Evolutionary conservation across 2,113 vertebrate genomes (phyloP), one percentile per base, ranked within the genome.

Genomic region (Nerophis lumbriciformis): DNA sequence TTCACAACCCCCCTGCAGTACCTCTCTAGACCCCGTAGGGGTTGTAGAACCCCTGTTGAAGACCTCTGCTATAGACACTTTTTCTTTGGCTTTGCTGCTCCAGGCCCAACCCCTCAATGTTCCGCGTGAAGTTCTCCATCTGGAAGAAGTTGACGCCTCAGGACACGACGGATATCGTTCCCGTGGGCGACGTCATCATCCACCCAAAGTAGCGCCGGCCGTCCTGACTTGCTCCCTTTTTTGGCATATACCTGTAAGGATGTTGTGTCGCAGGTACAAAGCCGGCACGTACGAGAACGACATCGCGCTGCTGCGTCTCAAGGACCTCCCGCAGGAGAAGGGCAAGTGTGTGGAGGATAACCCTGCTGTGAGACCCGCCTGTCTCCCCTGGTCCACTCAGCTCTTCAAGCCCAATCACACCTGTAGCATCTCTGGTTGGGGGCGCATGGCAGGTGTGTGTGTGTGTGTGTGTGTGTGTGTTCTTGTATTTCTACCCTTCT

Each of bases 401-500:
- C 91, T 94, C 68, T 99, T 99, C 70, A 83, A 66, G 2, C 35
- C 89, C 15, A 87, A 91, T 0, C 81, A 94, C 58, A 91, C 13
- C 67, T 99, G 97, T 82, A 90, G 88, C 72, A 69, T 99, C 84
- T 97, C 96, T 2, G 97, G 97, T 35, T 97, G 93, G 93, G 96
- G 97, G 4, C 83, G 92, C 6, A 90, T 89, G 6, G 80, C 76
- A 90, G 91, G 58, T 57, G 11, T 12, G 10, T 52, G 19, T 16
- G 48, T 16, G 48, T 3, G 51, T 13, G 28, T 28, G 28, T 28
- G 28, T 47, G 44, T 12, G 44, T 4, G 6, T 28, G 28, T 28
- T 28, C 28, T 28, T 28, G 28, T 4, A 28, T 28, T 3, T 28
- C 28, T 28, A 28, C 28, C 28, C 28, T 28, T 28, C 28, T 28